These are phyloP conservation scores for Ochropacha duplaris DNA, from an alignment of 2,888 invertebrate species.

Conservation along the genomic window DNA sequence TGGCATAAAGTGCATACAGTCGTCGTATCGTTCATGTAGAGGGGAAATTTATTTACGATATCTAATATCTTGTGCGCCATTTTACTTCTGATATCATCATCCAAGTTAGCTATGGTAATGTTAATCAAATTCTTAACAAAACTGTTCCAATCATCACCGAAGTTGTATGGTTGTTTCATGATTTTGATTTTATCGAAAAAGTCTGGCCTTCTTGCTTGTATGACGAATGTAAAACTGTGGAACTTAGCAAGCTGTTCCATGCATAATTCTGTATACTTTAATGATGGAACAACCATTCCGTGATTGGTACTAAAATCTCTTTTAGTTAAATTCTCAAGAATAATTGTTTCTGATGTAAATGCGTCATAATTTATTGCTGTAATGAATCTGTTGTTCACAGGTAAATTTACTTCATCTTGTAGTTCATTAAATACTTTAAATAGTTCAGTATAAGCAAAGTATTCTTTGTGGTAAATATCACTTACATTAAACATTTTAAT, in stretches of 20 bases:
- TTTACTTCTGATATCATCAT: slow-evolving; percentile 29
- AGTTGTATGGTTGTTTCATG: slow-evolving; percentile 22
- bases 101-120: slow-evolving; percentile 24
- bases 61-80: slow-evolving; percentile 24
- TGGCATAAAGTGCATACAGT: slow-evolving; percentile 47
- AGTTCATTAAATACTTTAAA: slow-evolving; percentile 39
- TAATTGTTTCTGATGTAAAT: slow-evolving; percentile 36
- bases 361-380: slow-evolving; percentile 45
- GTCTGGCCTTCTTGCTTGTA: slow-evolving; percentile 38
- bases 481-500: slow-evolving; percentile 29
- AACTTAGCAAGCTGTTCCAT: slow-evolving; percentile 56
- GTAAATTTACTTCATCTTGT: slow-evolving; percentile 46
- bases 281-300: slow-evolving; percentile 44
- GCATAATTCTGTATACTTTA: slow-evolving; percentile 47
- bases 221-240: slow-evolving; percentile 49
- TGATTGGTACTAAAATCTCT: slow-evolving; percentile 44
- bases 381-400: slow-evolving; percentile 41
- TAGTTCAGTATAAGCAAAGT: slow-evolving; percentile 49
- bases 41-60: slow-evolving; percentile 28
- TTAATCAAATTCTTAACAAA: slow-evolving; percentile 28
- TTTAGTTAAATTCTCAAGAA: slow-evolving; percentile 53
- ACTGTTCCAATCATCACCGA: slow-evolving; percentile 36
- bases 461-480: slow-evolving; percentile 38
- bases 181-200: slow-evolving; percentile 45
- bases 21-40: slow-evolving; percentile 29